Percentiles rank a stretch among this genome's conserved stretches.
Evolutionary conservation across 2,797 vertebrate species (phyloP).

Genomic region (Silurus aristotelis): DNA sequence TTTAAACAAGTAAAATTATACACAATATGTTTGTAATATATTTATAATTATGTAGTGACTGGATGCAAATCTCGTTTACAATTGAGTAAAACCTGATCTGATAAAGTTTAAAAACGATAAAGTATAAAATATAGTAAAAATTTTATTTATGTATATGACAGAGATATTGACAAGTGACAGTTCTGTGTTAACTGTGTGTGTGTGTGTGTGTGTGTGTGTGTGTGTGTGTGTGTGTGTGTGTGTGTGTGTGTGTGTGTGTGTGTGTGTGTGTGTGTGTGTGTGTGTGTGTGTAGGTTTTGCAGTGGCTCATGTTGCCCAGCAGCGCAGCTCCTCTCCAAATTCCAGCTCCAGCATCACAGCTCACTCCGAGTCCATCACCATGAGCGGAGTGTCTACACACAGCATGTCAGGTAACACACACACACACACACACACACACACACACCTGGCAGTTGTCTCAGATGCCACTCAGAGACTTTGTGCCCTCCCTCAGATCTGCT

Average conservation of each 20-base stretch:
- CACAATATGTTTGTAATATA: too few species aligned
- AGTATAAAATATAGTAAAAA: too few species aligned
- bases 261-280: conserved; percentile 18
- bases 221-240: background rate
- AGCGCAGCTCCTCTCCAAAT: conserved; percentile 83
- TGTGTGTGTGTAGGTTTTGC: conserved; percentile 82
- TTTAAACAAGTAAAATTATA: too few species aligned
- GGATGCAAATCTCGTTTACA: too few species aligned
- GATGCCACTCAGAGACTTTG: background rate
- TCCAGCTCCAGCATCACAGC: conserved; percentile 84
- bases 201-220: too few species aligned
- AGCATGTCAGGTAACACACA: conserved; percentile 54
- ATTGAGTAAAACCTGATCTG: too few species aligned
- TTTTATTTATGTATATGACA: too few species aligned
- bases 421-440: conserved; percentile 3
- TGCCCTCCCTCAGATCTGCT: background rate
- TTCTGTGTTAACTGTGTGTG: too few species aligned
- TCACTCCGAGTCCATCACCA: conserved; percentile 81
- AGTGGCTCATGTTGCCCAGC: conserved; percentile 94
- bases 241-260: conserved; percentile 19
- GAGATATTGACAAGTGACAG: too few species aligned
- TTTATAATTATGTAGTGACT: too few species aligned
- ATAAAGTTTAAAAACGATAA: too few species aligned
- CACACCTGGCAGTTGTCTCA: background rate
- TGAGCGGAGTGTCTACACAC: conserved; percentile 76